A percentile compares a stretch with the other conserved stretches of the same genome.
phyloP scores from a whole-genome alignment of 2,888 invertebrate species.

The Harmothoe impar region DNA sequence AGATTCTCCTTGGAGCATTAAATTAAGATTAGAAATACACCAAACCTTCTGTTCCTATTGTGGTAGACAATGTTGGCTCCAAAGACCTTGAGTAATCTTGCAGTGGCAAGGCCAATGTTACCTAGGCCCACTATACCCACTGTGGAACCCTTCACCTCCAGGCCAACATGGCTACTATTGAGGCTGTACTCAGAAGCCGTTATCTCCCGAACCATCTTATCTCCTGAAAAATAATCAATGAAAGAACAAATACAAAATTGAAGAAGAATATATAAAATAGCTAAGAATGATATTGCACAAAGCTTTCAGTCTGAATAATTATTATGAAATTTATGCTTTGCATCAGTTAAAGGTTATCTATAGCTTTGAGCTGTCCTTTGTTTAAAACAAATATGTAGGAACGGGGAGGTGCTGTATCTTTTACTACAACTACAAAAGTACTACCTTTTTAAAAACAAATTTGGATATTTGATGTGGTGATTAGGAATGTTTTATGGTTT shows the following conservation, averaged over 20 bases:
- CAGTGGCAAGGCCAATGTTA: slow-evolving; percentile 53
- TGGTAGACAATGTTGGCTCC: slow-evolving; percentile 61
- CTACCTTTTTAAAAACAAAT: too few relatives aligned
- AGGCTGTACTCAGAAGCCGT: neutral
- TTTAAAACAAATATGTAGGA: too few relatives aligned
- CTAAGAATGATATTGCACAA: too few relatives aligned
- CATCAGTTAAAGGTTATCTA: too few relatives aligned
- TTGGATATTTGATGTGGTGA: too few relatives aligned
- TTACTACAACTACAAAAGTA: too few relatives aligned
- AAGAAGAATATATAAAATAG: too few relatives aligned
- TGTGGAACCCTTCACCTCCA: slow-evolving; percentile 60
- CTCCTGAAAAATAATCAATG: slow-evolving; percentile 48
- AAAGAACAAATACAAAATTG: neutral
- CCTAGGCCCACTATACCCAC: slow-evolving; percentile 65
- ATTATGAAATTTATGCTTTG: too few relatives aligned
- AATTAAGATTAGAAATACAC: neutral
- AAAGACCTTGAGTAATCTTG: slow-evolving; percentile 20
- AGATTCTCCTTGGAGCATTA: neutral
- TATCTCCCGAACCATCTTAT: neutral
- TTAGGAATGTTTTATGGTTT: too few relatives aligned
- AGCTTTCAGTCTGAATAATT: too few relatives aligned
- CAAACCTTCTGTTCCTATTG: slow-evolving; percentile 61
- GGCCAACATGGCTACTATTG: slow-evolving; percentile 1
- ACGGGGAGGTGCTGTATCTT: too few relatives aligned
- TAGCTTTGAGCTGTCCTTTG: too few relatives aligned